Percentiles rank a stretch among this genome's conserved stretches.
Conservation (phyloP, 2,113 vertebrate genomes). For the Trachemys scripta region DNA sequence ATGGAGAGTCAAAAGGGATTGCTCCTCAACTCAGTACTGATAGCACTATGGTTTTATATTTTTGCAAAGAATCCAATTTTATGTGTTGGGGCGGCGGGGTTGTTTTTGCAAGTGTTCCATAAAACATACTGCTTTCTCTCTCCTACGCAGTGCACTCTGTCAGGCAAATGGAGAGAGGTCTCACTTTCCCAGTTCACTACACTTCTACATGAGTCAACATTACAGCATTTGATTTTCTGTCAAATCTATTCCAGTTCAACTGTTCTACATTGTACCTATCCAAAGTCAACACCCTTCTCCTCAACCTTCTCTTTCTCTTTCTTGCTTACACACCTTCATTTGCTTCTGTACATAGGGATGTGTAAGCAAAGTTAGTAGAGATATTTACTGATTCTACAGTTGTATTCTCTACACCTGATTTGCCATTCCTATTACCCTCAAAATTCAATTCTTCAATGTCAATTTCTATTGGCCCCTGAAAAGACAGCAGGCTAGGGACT, state of each 20-base stretch:
- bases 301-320: background rate
- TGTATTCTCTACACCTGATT: background rate
- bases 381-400: background rate
- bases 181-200: background rate
- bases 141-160: background rate
- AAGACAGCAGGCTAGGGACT: background rate
- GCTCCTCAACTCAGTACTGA: background rate
- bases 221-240: background rate
- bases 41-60: rapidly evolving
- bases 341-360: too few species aligned
- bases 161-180: background rate
- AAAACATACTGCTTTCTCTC: rapidly evolving
- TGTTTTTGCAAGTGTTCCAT: background rate
- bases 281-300: rapidly evolving
- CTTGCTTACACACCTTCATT: background rate
- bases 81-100: background rate
- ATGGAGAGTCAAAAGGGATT: background rate
- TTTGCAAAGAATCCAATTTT: background rate
- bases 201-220: background rate
- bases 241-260: rapidly evolving
- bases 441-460: background rate
- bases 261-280: background rate
- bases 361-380: background rate
- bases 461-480: background rate
- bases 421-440: background rate